These are phyloP conservation scores for Chaetoderma sp. DNA, from an alignment of 2,888 invertebrate genomes.

Conservation along the genomic window DNA sequence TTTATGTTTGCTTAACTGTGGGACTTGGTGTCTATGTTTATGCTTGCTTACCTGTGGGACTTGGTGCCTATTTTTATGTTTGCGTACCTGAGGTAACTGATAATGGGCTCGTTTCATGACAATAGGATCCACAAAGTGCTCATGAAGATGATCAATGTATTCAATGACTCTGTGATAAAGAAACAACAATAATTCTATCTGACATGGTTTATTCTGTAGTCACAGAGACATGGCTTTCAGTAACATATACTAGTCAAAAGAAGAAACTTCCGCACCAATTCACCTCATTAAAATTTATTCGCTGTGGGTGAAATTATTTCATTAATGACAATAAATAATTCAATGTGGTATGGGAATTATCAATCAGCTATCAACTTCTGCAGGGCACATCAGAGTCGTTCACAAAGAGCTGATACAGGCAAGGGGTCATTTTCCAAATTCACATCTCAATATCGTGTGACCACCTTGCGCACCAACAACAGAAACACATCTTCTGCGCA, in stretches of 20 bases:
- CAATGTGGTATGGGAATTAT: too few species aligned
- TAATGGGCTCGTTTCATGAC: conserved; percentile 79
- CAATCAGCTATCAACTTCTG: too few species aligned
- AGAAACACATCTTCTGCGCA: too few species aligned
- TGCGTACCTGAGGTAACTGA: conserved; percentile 78
- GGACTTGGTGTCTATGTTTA: too few species aligned
- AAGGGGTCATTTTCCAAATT: too few species aligned
- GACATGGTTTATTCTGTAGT: not conserved
- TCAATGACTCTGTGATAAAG: conserved; percentile 77
- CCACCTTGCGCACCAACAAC: too few species aligned
- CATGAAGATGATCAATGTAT: conserved; percentile 90
- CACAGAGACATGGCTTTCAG: not conserved
- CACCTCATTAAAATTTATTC: not conserved
- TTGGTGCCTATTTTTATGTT: too few species aligned
- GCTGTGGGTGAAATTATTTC: not conserved
- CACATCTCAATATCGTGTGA: too few species aligned
- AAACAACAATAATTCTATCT: not conserved
- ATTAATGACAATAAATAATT: not conserved
- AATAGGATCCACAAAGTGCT: conserved; percentile 85
- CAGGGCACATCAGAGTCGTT: not conserved
- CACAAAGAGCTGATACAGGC: too few species aligned
- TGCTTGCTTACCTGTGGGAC: too few species aligned
- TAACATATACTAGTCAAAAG: not conserved
- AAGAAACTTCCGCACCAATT: not conserved
- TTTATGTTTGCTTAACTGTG: too few species aligned